Percentiles rank a stretch among this genome's conserved stretches.
phyloP scores from a whole-genome alignment of 2,888 invertebrate species.

The Mesorhabditis belari region DNA sequence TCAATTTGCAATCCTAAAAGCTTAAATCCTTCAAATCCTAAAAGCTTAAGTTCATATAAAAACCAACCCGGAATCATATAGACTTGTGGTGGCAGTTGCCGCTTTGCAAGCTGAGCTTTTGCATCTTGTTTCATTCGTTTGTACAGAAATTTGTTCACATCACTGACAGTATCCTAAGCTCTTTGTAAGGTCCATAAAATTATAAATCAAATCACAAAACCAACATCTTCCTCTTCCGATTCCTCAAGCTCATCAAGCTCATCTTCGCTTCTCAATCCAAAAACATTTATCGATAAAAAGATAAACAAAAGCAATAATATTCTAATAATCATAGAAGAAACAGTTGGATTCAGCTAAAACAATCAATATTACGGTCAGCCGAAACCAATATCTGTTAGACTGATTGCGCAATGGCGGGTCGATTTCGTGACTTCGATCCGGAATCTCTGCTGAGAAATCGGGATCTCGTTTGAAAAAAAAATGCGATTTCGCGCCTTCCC shows the following conservation, averaged over 20 bases:
- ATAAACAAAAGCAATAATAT: neutral
- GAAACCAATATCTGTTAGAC: no score
- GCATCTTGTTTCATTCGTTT: slow-evolving; percentile 32
- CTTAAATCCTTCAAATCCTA: no score
- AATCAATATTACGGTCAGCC: no score
- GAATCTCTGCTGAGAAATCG: no score
- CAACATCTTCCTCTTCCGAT: neutral
- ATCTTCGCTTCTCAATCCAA: neutral
- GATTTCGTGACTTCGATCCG: no score
- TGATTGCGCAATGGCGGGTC: no score
- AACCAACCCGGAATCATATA: slow-evolving; percentile 26
- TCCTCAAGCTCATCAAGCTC: neutral
- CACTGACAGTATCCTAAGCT: neutral
- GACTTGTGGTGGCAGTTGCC: slow-evolving; percentile 11
- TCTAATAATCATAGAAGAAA: neutral
- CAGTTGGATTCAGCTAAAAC: no score
- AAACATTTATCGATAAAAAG: neutral
- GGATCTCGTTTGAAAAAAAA: no score
- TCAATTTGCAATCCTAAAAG: no score
- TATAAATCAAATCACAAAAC: neutral
- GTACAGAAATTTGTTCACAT: slow-evolving; percentile 26
- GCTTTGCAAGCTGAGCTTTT: slow-evolving; percentile 13
- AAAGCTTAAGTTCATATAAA: no score
- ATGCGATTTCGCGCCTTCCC: no score
- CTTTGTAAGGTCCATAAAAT: neutral